phyloP scores from a whole-genome alignment of 2,113 vertebrate species.

The Nesoenas mayeri region DNA sequence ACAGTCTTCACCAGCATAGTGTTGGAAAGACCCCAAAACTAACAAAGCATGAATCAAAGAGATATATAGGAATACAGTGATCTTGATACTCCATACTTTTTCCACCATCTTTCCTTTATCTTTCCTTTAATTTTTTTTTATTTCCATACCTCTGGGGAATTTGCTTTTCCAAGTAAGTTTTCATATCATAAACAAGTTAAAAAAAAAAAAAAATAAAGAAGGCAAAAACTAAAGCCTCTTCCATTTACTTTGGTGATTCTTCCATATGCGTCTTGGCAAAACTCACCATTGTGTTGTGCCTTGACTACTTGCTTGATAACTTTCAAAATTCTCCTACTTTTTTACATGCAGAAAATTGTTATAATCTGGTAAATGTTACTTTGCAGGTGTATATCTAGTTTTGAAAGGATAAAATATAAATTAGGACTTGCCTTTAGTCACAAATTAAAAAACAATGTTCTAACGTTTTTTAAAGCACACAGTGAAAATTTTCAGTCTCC shows the following conservation, averaged over 20 bases:
- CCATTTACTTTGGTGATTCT: not conserved
- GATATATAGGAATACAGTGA: not conserved
- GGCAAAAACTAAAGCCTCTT: not conserved
- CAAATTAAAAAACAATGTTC: not conserved
- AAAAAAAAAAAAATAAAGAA: not conserved
- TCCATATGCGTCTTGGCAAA: not conserved
- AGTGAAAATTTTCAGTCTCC: not conserved
- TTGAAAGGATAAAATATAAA: not conserved
- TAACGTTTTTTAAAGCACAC: not conserved
- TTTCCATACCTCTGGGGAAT: not conserved
- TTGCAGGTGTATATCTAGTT: not conserved
- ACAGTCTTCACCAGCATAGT: not conserved
- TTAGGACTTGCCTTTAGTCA: not conserved
- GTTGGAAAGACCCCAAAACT: not conserved
- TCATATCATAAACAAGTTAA: not conserved
- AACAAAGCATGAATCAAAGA: not conserved
- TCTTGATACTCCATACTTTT: not conserved
- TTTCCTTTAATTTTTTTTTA: not conserved
- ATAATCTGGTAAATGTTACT: not conserved
- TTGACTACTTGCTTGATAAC: not conserved
- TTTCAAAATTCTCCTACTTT: not conserved
- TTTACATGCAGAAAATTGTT: not conserved
- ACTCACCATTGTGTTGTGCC: not conserved
- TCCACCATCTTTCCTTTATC: not conserved
- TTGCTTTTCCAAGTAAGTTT: not conserved